Percentiles rank a stretch among this genome's conserved stretches.
phyloP scores from a whole-genome alignment of 1,140 invertebrate species.

The Periplaneta americana region DNA sequence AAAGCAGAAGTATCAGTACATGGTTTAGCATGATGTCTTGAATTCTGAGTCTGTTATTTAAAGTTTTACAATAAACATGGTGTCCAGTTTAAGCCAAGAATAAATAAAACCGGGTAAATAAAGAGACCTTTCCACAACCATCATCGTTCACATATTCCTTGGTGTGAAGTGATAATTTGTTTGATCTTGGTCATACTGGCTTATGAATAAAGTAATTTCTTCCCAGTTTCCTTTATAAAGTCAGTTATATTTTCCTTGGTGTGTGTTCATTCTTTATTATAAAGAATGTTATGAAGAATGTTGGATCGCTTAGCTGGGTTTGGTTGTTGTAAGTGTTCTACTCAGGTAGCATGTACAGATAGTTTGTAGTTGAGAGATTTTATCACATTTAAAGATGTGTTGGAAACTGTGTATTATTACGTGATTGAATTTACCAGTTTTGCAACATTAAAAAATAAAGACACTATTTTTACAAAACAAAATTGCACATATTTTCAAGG shows the following conservation, averaged over 20 bases:
- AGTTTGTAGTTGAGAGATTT: neutral
- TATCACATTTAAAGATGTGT: neutral
- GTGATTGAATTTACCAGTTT: neutral
- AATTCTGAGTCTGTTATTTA: neutral
- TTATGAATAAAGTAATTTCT: neutral
- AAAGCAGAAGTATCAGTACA: neutral
- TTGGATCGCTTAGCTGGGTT: neutral
- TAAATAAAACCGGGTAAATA: neutral
- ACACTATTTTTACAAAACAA: neutral
- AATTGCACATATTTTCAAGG: slow-evolving; percentile 7
- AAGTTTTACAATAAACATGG: neutral
- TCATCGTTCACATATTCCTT: neutral
- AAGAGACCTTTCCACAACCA: neutral
- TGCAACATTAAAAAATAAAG: slow-evolving; percentile 13
- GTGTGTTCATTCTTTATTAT: neutral
- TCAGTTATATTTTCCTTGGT: neutral
- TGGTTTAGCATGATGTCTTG: neutral
- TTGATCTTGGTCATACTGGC: neutral
- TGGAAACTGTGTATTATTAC: neutral
- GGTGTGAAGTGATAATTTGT: neutral
- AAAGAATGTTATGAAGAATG: neutral
- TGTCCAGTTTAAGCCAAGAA: neutral
- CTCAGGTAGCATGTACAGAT: neutral
- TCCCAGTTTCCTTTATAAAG: neutral
- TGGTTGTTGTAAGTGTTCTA: neutral